Evolutionary conservation across 2,797 vertebrate genomes (phyloP).

Genomic region (Anomalospiza imberbis): DNA sequence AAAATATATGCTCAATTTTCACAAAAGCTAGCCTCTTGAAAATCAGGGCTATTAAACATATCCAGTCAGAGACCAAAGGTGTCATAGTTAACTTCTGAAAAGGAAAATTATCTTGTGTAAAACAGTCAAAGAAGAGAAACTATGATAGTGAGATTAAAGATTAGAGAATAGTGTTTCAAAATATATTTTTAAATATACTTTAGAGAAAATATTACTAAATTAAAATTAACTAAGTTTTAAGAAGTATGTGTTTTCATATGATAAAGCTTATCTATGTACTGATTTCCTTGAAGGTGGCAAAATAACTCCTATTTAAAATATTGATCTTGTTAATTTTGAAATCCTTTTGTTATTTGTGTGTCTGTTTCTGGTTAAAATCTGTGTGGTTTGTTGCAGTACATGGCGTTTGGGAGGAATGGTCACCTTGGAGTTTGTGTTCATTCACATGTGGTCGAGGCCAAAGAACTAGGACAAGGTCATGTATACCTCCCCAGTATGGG

Average conservation of each 20-base stretch:
- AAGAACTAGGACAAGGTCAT: slow-evolving; percentile 95
- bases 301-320: not conserved
- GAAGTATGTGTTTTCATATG: not conserved
- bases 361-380: slow-evolving; percentile 73
- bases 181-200: not conserved
- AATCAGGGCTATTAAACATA: not conserved
- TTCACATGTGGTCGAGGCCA: slow-evolving; percentile 99
- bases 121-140: not conserved
- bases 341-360: slow-evolving; percentile 1
- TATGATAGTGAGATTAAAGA: not conserved
- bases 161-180: not conserved
- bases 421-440: slow-evolving; percentile 99
- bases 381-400: slow-evolving; percentile 90
- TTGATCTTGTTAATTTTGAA: slow-evolving; percentile 8
- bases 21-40: not conserved
- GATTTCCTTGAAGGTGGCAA: not conserved
- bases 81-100: not conserved
- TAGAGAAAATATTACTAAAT: not conserved
- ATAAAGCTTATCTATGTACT: not conserved
- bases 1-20: not conserved
- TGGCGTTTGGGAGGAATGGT: slow-evolving; percentile 99
- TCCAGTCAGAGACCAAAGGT: not conserved
- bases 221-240: not conserved
- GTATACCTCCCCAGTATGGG: slow-evolving; percentile 94
- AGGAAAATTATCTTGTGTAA: not conserved